Evolutionary conservation across 1,140 invertebrate genomes (phyloP), one percentile per base, ranked within the genome.

Genomic region (Brachionus asplanchnoidis): DNA sequence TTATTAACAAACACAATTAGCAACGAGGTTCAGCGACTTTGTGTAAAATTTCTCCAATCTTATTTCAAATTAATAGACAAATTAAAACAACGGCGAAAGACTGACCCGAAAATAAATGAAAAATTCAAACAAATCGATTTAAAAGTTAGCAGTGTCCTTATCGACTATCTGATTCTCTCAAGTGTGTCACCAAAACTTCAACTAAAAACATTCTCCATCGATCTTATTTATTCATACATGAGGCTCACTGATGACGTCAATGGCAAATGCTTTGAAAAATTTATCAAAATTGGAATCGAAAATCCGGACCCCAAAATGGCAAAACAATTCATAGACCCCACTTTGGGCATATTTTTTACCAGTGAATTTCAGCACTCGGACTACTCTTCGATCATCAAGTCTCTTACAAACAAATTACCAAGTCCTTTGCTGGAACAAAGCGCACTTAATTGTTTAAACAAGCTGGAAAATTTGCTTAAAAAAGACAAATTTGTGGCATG

Each of bases 321-420:
- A 12, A 82, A 65, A 60, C 79, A 65, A 68, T 82, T 82, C 53
- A 82, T 82, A 56, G 79, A 82, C 14, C 79, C 79, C 0, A 86
- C 88, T n/a, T 85, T 90, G 42, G 88, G 89, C 60, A 87, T 90
- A 86, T 85, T 90, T 28, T 87, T 90, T 65, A 90, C 89, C 14
- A 87, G 86, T 78, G 89, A 90, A 28, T 89, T 89, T 85, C 83
- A 86, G 53, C 84, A 86, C 53, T 87, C 87, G 68, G 87, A 89
- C 85, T 88, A 89, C 70, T 88, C 85, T 77, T 86, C 87, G 44
- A 86, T 90, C 12, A 87, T 88, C 20, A 87, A 88, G 32, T 88
- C 88, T 42, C 85, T 90, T 8, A 87, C 87, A 14, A 89, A 89
- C 85, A 87, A 88, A 23, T 28, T 78, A 36, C 17, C 28, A 36